Conservation (phyloP, 2,888 invertebrate species). For the Flexamia atlantica region DNA sequence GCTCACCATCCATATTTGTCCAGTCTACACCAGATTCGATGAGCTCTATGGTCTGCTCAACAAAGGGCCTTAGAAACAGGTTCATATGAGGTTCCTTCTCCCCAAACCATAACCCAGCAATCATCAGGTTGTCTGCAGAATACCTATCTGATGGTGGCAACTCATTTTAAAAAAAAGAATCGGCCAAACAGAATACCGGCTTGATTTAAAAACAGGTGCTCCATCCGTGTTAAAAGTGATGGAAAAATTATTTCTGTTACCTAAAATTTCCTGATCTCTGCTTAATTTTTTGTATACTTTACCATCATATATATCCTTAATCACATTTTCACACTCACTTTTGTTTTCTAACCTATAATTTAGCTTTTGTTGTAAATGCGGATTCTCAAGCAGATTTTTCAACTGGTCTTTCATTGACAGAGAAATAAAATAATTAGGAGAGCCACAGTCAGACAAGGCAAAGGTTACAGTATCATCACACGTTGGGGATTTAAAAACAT, state of each 20-base stretch:
- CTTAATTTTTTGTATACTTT: neutral
- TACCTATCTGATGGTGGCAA: constrained; percentile 20
- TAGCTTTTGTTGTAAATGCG: neutral
- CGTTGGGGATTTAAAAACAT: neutral
- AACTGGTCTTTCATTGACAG: neutral
- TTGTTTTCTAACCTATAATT: neutral
- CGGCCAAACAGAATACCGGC: constrained; percentile 1
- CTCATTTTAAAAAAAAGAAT: constrained; percentile 4
- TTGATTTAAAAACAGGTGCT: constrained; percentile 13
- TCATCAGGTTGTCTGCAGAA: neutral
- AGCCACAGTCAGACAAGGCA: neutral
- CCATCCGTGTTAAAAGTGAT: constrained; percentile 2
- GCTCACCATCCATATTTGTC: neutral
- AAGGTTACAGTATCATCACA: neutral
- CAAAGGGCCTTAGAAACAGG: neutral
- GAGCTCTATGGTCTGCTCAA: neutral
- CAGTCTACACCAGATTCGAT: neutral
- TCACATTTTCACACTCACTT: neutral
- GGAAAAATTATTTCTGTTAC: neutral
- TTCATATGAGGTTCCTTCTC: constrained; percentile 22
- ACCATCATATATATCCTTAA: neutral
- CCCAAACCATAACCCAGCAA: constrained; percentile 31
- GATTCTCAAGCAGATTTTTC: neutral
- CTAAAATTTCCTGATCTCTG: neutral
- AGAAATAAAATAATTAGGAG: neutral